A percentile compares a stretch with the other conserved stretches of the same genome.
Conservation (phyloP, 2,888 invertebrate species). For the Theodoxus fluviatilis region DNA sequence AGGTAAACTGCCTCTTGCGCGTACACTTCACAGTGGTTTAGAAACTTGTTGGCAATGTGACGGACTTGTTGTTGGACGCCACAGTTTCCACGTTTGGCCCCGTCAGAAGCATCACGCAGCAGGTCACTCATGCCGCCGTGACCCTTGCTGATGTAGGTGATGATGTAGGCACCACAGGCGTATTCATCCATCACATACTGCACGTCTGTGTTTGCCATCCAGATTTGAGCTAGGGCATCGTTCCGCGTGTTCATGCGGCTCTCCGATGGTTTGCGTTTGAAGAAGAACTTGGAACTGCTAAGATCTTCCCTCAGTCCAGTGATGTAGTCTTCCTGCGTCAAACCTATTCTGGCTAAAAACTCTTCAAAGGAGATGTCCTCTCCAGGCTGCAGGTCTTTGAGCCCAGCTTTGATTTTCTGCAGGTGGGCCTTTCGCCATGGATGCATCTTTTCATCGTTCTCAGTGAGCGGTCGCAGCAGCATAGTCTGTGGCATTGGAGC, state of each 20-base stretch:
- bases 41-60: constrained; percentile 40
- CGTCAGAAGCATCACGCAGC: constrained; percentile 34
- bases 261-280: constrained; percentile 8
- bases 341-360: too few species aligned
- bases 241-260: not conserved
- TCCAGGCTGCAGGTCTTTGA: too few species aligned
- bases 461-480: too few species aligned
- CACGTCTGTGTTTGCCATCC: constrained; percentile 4
- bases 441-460: too few species aligned
- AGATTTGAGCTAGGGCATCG: not conserved
- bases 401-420: too few species aligned
- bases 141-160: constrained; percentile 38
- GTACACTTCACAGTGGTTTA: constrained; percentile 42
- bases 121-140: constrained; percentile 39
- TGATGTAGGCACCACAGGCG: constrained; percentile 32
- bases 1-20: constrained; percentile 48
- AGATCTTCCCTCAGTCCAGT: too few species aligned
- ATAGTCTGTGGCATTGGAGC: too few species aligned
- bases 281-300: too few species aligned
- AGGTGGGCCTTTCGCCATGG: too few species aligned
- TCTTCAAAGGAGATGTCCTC: too few species aligned
- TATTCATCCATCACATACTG: constrained; percentile 18
- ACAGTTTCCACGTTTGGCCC: constrained; percentile 32
- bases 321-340: too few species aligned
- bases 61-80: constrained; percentile 35